These are phyloP conservation scores for Euthynnus affinis DNA, from an alignment of 2,797 vertebrate species.

Conservation along the genomic window DNA sequence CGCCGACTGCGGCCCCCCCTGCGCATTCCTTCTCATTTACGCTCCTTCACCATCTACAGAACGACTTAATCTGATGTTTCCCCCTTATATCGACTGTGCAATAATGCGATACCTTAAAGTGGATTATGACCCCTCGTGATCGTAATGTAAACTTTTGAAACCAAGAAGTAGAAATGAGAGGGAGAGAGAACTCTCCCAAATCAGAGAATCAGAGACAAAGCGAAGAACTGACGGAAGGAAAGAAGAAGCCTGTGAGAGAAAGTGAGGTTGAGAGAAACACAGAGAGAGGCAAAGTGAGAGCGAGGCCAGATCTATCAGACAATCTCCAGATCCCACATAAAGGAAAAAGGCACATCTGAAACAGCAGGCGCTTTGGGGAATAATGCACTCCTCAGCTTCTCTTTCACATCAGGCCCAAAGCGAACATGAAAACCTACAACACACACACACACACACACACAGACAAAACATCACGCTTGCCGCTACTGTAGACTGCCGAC, in stretches of 20 bases:
- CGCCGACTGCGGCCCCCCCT: not conserved
- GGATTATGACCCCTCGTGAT: constrained; percentile 53
- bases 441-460: constrained; percentile 54
- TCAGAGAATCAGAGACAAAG: constrained; percentile 68
- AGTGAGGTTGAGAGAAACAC: constrained; percentile 39
- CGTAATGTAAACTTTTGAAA: constrained; percentile 58
- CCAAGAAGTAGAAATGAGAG: constrained; percentile 6
- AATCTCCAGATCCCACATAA: constrained; percentile 77
- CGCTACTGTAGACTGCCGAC: constrained; percentile 63
- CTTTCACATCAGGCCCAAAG: constrained; percentile 78
- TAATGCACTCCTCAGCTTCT: constrained; percentile 67
- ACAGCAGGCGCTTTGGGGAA: constrained; percentile 74
- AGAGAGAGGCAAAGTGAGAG: constrained; percentile 49
- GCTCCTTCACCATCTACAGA: constrained; percentile 40
- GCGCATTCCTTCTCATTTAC: constrained; percentile 48
- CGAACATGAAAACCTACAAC: constrained; percentile 76
- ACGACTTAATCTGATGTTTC: constrained; percentile 46
- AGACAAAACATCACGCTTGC: constrained; percentile 64
- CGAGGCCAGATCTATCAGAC: constrained; percentile 71
- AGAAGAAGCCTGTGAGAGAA: constrained; percentile 46
- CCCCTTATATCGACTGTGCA: constrained; percentile 41
- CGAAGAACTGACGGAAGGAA: constrained; percentile 61
- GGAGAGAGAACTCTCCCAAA: constrained; percentile 29
- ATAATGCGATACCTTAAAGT: constrained; percentile 54
- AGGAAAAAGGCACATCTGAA: constrained; percentile 76